A percentile compares a stretch with the other conserved stretches of the same genome.
Conservation (phyloP, 2,113 vertebrate species). For the Oryzias javanicus region DNA sequence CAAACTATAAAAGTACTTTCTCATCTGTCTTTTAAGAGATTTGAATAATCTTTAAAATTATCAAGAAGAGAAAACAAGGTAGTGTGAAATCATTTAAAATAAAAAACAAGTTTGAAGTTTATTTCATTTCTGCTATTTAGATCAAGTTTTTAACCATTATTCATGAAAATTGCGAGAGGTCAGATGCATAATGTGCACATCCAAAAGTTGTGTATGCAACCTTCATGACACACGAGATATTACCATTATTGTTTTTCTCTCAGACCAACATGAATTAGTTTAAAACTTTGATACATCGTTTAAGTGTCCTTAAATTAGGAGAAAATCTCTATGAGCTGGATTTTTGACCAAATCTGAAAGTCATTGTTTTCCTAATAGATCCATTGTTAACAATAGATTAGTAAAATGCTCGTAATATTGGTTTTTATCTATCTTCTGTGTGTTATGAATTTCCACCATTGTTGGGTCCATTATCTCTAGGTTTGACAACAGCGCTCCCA, state of each 20-base stretch:
- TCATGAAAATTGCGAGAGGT: too few species aligned
- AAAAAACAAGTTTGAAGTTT: too few species aligned
- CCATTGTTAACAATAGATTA: slow-evolving; percentile 1
- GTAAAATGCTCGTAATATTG: background rate
- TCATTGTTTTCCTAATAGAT: background rate
- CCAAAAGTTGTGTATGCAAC: too few species aligned
- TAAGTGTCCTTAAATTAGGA: too few species aligned
- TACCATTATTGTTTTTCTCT: too few species aligned
- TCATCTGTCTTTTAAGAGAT: slow-evolving; percentile 8
- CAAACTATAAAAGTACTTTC: slow-evolving; percentile 32
- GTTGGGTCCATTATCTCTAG: background rate
- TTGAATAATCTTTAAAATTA: slow-evolving; percentile 26
- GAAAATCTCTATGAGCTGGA: too few species aligned
- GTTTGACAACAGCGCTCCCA: slow-evolving; percentile 7
- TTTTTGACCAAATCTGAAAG: background rate
- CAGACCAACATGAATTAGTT: too few species aligned
- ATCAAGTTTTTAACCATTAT: too few species aligned
- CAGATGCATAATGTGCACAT: too few species aligned
- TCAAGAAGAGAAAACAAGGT: slow-evolving; percentile 19
- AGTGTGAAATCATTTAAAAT: background rate
- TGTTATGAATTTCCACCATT: slow-evolving; percentile 2
- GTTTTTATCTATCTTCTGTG: slow-evolving; percentile 1
- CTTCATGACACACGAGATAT: too few species aligned
- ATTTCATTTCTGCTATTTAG: too few species aligned
- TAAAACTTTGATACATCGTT: too few species aligned